Percentiles rank a stretch among this genome's conserved stretches.
phyloP scores from a whole-genome alignment of 2,888 invertebrate species.

The Ophraella communa region DNA sequence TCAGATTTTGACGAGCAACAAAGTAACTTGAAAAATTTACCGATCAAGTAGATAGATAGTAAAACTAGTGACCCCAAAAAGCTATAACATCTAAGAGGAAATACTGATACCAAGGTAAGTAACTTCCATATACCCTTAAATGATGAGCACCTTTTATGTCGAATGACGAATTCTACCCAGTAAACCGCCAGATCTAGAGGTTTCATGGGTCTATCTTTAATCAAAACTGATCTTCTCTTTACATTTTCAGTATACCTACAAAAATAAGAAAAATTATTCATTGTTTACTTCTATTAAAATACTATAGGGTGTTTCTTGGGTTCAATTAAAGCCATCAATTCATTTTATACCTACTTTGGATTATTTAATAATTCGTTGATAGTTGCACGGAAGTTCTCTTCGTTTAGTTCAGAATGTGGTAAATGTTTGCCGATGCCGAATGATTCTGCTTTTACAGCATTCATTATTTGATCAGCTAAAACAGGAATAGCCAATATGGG shows the following conservation, averaged over 20 bases:
- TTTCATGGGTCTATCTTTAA: conserved; percentile 8
- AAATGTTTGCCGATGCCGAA: conserved; percentile 34
- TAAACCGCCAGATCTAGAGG: conserved; percentile 9
- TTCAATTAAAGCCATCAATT: too few relatives aligned
- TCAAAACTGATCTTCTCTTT: conserved; percentile 4
- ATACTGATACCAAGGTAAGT: conserved; percentile 31
- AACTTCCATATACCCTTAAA: conserved; percentile 21
- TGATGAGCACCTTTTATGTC: conserved; percentile 27
- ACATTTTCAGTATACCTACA: conserved; percentile 2
- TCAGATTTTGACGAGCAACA: not conserved
- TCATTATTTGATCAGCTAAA: conserved; percentile 62
- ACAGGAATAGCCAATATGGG: conserved; percentile 64
- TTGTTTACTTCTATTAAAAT: too few relatives aligned
- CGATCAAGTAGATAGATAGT: not conserved
- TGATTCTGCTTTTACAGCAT: conserved; percentile 58
- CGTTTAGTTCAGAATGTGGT: conserved; percentile 34
- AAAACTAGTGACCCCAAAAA: conserved; percentile 1
- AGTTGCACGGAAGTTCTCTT: conserved; percentile 33
- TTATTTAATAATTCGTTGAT: conserved; percentile 40
- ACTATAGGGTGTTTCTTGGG: too few relatives aligned
- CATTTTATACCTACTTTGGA: conserved; percentile 9
- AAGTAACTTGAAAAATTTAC: not conserved
- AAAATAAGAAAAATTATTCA: too few relatives aligned
- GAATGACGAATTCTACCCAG: conserved; percentile 12
- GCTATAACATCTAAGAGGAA: conserved; percentile 13